A percentile compares a stretch with the other conserved stretches of the same genome.
Conservation (phyloP, 2,888 invertebrate genomes). For the Mesochorus sp. region DNA sequence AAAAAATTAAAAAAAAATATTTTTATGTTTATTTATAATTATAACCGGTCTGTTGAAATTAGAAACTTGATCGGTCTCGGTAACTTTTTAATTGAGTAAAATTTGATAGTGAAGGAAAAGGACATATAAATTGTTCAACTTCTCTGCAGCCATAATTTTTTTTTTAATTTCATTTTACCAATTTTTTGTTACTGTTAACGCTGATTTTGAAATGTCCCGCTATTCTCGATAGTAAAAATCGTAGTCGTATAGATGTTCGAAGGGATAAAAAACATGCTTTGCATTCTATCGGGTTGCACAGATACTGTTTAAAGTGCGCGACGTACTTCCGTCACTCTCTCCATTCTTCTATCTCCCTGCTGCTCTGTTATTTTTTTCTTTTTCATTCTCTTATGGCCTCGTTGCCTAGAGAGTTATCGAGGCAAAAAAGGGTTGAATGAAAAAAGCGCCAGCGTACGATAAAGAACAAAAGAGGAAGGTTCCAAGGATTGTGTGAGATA, state of each 20-base stretch:
- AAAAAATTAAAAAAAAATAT: too few relatives aligned
- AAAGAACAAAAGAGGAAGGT: neutral
- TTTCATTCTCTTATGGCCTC: conserved; percentile 16
- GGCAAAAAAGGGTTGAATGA: conserved; percentile 33
- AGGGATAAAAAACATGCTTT: conserved; percentile 14
- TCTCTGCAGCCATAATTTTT: too few relatives aligned
- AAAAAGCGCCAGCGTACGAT: conserved; percentile 17
- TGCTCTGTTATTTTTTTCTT: conserved; percentile 9
- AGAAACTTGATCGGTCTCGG: too few relatives aligned
- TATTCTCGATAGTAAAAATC: neutral
- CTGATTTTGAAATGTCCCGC: neutral
- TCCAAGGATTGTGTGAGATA: neutral
- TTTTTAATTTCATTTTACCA: neutral
- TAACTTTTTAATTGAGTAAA: too few relatives aligned
- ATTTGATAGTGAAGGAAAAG: too few relatives aligned
- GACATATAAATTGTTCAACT: too few relatives aligned
- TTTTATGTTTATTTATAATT: too few relatives aligned
- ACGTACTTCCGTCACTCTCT: conserved; percentile 29
- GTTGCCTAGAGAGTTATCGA: conserved; percentile 20
- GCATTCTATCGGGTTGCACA: conserved; percentile 35
- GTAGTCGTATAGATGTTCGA: neutral
- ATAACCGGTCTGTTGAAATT: too few relatives aligned
- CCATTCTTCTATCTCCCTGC: conserved; percentile 33
- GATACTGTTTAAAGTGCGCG: conserved; percentile 22
- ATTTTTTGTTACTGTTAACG: neutral